Conservation (phyloP, 2,113 vertebrate genomes). For the Choloepus hoffmanni region DNA sequence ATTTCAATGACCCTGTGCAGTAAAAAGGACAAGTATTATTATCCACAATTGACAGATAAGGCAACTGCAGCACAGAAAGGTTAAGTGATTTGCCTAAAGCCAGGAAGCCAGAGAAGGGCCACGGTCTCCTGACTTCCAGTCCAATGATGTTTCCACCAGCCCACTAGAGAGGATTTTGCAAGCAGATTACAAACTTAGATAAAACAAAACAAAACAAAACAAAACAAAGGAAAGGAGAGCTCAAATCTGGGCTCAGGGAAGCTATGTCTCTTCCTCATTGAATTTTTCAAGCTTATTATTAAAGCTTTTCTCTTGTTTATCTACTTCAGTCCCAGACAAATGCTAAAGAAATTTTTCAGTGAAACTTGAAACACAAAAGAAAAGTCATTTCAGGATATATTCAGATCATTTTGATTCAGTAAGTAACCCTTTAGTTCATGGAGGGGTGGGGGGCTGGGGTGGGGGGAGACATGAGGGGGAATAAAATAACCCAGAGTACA, state of each 20-base stretch:
- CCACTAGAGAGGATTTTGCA: not conserved
- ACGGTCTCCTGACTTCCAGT: not conserved
- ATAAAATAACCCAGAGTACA: slow-evolving; percentile 77
- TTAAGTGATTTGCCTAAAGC: slow-evolving; percentile 71
- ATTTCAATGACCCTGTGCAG: slow-evolving; percentile 53
- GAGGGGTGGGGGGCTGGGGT: not conserved
- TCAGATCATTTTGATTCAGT: slow-evolving; percentile 48
- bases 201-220: not conserved
- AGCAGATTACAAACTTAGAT: not conserved
- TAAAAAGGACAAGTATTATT: slow-evolving; percentile 70
- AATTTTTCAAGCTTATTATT: not conserved
- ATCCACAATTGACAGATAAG: slow-evolving; percentile 76
- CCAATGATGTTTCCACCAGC: not conserved
- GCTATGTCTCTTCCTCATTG: not conserved
- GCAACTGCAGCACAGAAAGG: slow-evolving; percentile 59
- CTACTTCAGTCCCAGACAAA: slow-evolving; percentile 37
- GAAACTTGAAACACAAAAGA: slow-evolving; percentile 68
- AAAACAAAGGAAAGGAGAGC: not conserved
- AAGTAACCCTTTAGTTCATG: slow-evolving; percentile 61
- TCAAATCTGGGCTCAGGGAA: not conserved
- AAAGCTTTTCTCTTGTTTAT: not conserved
- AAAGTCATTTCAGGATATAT: slow-evolving; percentile 27
- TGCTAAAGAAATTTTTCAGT: not conserved
- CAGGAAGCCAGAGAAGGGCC: slow-evolving; percentile 15
- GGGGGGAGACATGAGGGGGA: not conserved